A percentile compares a stretch with the other conserved stretches of the same genome.
Conservation (phyloP, 2,888 invertebrate species). For the Drosophila putrida region DNA sequence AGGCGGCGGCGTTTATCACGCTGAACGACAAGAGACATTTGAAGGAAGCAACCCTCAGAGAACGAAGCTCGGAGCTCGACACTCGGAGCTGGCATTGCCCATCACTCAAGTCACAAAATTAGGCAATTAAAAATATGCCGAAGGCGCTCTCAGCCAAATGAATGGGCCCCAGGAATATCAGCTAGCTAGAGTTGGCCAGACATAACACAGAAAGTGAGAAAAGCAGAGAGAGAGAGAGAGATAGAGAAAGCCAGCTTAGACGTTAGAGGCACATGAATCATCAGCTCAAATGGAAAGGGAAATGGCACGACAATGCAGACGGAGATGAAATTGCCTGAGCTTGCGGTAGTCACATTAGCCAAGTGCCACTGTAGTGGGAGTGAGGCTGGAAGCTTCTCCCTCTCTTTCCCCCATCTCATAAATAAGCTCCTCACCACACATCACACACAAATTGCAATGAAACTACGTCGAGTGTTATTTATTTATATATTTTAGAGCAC, state of each 20-base stretch:
- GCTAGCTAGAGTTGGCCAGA: constrained; percentile 21
- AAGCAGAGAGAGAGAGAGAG: not conserved
- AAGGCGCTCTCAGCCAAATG: constrained; percentile 78
- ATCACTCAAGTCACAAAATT: constrained; percentile 85
- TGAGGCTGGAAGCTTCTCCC: constrained; percentile 1
- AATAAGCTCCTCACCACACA: constrained; percentile 17
- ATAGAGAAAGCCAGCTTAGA: constrained; percentile 56
- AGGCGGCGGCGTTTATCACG: constrained; percentile 82
- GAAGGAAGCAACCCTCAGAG: constrained; percentile 65
- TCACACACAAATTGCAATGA: constrained; percentile 49
- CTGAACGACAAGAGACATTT: constrained; percentile 61
- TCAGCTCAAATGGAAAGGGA: constrained; percentile 57
- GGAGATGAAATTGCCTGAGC: constrained; percentile 61
- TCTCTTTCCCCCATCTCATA: not conserved
- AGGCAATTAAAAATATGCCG: constrained; percentile 86
- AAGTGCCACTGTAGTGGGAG: constrained; percentile 14
- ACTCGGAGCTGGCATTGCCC: constrained; percentile 68
- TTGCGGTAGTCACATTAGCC: constrained; percentile 62
- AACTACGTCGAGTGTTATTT: constrained; percentile 55
- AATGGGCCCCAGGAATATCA: constrained; percentile 45
- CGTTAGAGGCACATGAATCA: constrained; percentile 71
- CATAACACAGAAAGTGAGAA: constrained; percentile 32
- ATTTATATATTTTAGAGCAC: constrained; percentile 47
- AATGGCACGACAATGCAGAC: constrained; percentile 21
- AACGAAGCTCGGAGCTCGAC: constrained; percentile 12